These are phyloP conservation scores for Sakesphorus luctuosus DNA, from an alignment of 2,113 vertebrate genomes.

Conservation along the genomic window DNA sequence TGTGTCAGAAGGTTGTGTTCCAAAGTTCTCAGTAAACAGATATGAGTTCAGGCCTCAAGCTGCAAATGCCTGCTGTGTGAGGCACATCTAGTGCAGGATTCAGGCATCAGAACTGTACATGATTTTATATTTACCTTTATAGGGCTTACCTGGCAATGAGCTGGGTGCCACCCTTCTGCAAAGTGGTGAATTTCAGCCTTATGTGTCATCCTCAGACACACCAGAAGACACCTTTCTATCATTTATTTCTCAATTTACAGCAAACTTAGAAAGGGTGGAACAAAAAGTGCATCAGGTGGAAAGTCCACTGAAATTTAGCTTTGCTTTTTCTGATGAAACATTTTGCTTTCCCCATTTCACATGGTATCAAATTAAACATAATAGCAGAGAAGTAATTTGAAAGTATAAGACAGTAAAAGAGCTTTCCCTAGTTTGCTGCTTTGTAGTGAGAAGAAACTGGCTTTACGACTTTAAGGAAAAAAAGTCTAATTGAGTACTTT, in stretches of 20 bases:
- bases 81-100: background rate
- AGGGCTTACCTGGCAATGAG: background rate
- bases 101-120: background rate
- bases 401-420: background rate
- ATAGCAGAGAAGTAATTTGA: background rate
- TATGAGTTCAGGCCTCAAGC: background rate
- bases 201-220: background rate
- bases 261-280: background rate
- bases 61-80: background rate
- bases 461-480: background rate
- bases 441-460: background rate
- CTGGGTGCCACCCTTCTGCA: background rate
- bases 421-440: background rate
- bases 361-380: background rate
- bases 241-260: background rate
- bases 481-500: background rate
- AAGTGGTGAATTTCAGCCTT: background rate
- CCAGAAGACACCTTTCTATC: background rate
- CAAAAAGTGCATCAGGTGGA: background rate
- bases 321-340: background rate
- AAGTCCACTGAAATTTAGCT: background rate
- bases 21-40: background rate
- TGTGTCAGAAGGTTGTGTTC: background rate
- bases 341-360: background rate
- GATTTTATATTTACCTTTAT: background rate